Evolutionary conservation across 2,797 vertebrate species (phyloP), one percentile per base, ranked within the genome.

Genomic region (Hoplostethus atlanticus): DNA sequence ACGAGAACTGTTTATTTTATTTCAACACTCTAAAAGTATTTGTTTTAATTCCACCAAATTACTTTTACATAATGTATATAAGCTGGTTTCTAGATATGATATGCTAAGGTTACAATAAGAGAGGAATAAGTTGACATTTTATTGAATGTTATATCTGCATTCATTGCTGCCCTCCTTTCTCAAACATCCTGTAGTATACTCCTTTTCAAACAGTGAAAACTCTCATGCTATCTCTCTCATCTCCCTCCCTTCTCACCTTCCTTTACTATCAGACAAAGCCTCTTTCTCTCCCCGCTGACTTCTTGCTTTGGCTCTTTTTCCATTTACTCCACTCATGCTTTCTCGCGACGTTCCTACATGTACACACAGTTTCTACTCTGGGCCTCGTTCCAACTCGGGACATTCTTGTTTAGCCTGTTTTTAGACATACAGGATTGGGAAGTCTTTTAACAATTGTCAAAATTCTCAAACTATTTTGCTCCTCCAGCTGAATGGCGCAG

Each of bases 401-500:
- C 13, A 46, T 46, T 5, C 13, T 12, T 44, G 11, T 15, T 21
- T 17, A 34, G 30, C 30, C 13, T 55, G 47, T 6, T 17, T 48
- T 17, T 48, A 13, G 51, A 53, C 25, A 13, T 9, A 6, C 12
- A 4, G 4, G 50, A 52, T 28, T 52, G 10, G 21, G 25, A 30
- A 13, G 11, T 31, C 6, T 21, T 38, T 60, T 38, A 30, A 36
- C 3, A 46, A 56, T 63, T 60, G 21, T 31, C 8, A 10, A 8
- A 56, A 54, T 47, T 77, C 25, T 82, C n/a, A 21, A 6, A 0
- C 59, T 0, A 48, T 64, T 52, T 3, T 79, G 4, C 30, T 30
- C 87, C 78, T 78, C 40, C 81, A 94, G 92, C 31, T 61, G 16
- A 65, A 95, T 95, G 94, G 90, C 89, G 0, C 16, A 1, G 5